Percentiles rank a stretch among this genome's conserved stretches.
Evolutionary conservation across 1,140 invertebrate species (phyloP).

Genomic region (Dinoponera quadriceps): DNA sequence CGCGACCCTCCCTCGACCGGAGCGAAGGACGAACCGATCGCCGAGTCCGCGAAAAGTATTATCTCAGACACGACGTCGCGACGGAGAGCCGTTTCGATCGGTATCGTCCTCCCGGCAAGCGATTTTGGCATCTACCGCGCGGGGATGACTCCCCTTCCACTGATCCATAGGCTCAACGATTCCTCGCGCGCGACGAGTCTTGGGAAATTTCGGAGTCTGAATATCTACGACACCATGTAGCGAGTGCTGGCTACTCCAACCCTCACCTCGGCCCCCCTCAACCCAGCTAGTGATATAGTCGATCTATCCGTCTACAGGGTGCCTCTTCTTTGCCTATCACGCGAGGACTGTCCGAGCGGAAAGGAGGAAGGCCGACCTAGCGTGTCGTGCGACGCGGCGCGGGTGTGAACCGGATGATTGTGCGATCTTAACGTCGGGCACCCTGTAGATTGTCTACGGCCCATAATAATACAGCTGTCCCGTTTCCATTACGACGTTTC

Average conservation of each 20-base stretch:
- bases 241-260: slow-evolving; percentile 83
- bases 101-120: too few relatives aligned
- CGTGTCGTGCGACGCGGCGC: slow-evolving; percentile 4
- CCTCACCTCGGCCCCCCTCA: slow-evolving; percentile 83
- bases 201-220: slow-evolving; percentile 74
- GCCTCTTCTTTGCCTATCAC: slow-evolving; percentile 12
- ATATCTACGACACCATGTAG: slow-evolving; percentile 80
- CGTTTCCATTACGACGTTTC: slow-evolving; percentile 39
- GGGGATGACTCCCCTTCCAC: background rate
- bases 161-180: slow-evolving; percentile 7
- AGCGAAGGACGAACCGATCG: background rate
- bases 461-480: slow-evolving; percentile 36
- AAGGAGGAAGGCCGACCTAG: slow-evolving; percentile 62
- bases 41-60: background rate
- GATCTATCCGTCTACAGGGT: slow-evolving; percentile 68
- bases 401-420: slow-evolving; percentile 2
- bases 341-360: slow-evolving; percentile 26
- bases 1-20: background rate
- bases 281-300: slow-evolving; percentile 80
- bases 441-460: slow-evolving; percentile 64
- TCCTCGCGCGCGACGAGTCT: slow-evolving; percentile 57
- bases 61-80: background rate
- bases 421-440: slow-evolving; percentile 44
- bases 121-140: slow-evolving; percentile 10
- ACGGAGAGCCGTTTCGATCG: too few relatives aligned